Conservation (phyloP, 2,797 vertebrate species). For the Paguma larvata region DNA sequence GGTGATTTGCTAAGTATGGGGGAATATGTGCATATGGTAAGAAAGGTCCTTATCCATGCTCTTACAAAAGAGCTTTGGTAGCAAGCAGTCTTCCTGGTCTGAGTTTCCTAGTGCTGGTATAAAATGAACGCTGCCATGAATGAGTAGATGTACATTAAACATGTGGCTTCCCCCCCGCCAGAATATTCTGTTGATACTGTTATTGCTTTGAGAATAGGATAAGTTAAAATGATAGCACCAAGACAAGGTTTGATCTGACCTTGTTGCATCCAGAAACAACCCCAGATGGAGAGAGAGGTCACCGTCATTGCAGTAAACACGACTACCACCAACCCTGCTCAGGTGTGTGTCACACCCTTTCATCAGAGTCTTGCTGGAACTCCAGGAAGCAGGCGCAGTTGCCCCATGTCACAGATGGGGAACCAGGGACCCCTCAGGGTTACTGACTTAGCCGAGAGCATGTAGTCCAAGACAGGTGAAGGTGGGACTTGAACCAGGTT, state of each 20-base stretch:
- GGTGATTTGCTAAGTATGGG: not conserved
- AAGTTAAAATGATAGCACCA: not conserved
- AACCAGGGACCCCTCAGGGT: fast-evolving
- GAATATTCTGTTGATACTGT: not conserved
- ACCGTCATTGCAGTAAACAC: not conserved
- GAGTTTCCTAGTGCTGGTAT: not conserved
- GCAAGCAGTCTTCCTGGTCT: not conserved
- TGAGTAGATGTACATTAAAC: not conserved
- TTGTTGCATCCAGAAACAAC: not conserved
- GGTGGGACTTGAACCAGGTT: not conserved
- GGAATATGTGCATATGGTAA: not conserved
- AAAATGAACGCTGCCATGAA: not conserved
- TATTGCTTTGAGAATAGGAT: not conserved
- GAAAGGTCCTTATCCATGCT: not conserved
- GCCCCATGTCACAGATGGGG: not conserved
- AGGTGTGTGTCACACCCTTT: not conserved
- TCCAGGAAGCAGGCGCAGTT: not conserved
- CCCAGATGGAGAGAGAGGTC: not conserved
- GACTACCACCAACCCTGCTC: fast-evolving
- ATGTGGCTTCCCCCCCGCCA: not conserved
- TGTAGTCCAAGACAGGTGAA: not conserved
- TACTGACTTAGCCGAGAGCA: no score
- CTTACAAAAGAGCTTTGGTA: not conserved
- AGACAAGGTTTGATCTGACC: not conserved
- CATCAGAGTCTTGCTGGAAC: not conserved